Evolutionary conservation across 2,888 invertebrate genomes (phyloP).

Genomic region (Spilosoma lubricipeda): DNA sequence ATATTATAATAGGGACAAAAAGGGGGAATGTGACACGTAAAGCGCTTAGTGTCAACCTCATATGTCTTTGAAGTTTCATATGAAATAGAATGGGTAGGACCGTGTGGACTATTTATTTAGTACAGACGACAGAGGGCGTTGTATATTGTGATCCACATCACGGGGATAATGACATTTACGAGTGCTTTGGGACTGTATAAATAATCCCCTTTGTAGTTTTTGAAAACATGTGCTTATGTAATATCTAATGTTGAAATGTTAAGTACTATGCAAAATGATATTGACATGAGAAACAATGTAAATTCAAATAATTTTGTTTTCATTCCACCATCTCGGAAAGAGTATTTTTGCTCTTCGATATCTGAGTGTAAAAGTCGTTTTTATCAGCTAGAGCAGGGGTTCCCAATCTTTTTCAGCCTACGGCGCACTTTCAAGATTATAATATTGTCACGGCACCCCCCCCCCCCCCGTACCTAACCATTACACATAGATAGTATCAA

Average conservation of each 20-base stretch:
- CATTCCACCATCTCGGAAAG: too few species aligned
- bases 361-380: too few species aligned
- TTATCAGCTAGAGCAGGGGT: too few species aligned
- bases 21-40: constrained; percentile 76
- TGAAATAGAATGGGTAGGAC: constrained; percentile 53
- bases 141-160: constrained; percentile 49
- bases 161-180: constrained; percentile 36
- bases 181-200: constrained; percentile 26
- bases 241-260: not conserved
- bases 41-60: constrained; percentile 83
- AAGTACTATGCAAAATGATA: not conserved
- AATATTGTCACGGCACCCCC: too few species aligned
- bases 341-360: too few species aligned
- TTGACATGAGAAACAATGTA: too few species aligned
- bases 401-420: too few species aligned
- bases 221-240: constrained; percentile 22
- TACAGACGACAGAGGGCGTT: constrained; percentile 54
- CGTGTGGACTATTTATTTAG: constrained; percentile 66
- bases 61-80: constrained; percentile 78
- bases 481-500: too few species aligned
- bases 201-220: constrained; percentile 42
- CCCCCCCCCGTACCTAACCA: too few species aligned
- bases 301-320: too few species aligned
- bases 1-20: constrained; percentile 76
- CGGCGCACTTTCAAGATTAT: too few species aligned